A percentile compares a stretch with the other conserved stretches of the same genome.
Conservation (phyloP, 30 jellyfish, hydroid and myxozoan genomes). For the Aurelia aurita region DNA sequence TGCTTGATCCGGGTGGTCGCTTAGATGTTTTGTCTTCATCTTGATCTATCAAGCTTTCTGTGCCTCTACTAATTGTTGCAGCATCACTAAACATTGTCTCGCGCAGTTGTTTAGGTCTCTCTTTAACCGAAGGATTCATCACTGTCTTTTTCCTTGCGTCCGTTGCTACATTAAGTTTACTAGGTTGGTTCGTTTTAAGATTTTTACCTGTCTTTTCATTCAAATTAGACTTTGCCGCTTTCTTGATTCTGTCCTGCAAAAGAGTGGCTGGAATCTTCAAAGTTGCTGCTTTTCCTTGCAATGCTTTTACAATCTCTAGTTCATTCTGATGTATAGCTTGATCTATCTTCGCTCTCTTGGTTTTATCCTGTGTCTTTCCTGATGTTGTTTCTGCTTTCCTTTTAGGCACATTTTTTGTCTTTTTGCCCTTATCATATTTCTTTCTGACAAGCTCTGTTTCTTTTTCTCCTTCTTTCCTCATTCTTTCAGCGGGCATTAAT, state of each 20-base stretch:
- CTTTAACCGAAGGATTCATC: too few species aligned
- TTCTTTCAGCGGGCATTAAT: constrained; percentile 9
- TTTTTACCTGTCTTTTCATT: too few species aligned
- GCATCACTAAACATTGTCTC: too few species aligned
- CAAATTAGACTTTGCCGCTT: too few species aligned
- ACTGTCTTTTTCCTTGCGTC: too few species aligned
- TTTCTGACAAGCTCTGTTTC: background rate
- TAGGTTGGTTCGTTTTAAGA: too few species aligned
- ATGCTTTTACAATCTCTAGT: background rate
- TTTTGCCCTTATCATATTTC: background rate
- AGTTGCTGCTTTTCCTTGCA: background rate
- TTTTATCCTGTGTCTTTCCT: too few species aligned
- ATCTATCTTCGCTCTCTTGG: too few species aligned
- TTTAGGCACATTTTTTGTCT: background rate
- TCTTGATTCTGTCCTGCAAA: too few species aligned
- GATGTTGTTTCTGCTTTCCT: background rate
- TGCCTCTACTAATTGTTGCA: background rate
- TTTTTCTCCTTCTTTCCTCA: background rate
- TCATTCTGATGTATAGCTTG: background rate
- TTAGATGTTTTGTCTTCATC: background rate
- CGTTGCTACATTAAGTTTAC: too few species aligned
- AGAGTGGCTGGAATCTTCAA: background rate
- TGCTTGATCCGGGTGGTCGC: background rate
- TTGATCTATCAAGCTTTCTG: background rate
- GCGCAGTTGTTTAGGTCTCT: too few species aligned